Conservation (phyloP, 92 coral and sea anemone genomes). For the Actinostola sp. region DNA sequence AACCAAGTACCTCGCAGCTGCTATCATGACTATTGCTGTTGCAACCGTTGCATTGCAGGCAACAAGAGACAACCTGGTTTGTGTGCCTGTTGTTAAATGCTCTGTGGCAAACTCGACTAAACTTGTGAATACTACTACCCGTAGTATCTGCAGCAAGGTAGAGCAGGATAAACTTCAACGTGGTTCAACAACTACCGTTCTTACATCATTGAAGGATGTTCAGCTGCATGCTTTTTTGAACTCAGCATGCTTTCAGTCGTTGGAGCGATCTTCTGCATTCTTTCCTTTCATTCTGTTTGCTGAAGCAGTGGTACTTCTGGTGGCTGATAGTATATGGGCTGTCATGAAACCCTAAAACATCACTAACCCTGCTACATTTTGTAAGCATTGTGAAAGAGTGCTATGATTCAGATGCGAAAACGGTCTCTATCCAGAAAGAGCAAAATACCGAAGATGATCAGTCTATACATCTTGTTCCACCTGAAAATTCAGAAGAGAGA, state of each 20-base stretch:
- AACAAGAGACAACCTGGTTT: slow-evolving; percentile 30
- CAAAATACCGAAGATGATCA: background rate
- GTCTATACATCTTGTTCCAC: no score
- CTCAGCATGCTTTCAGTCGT: slow-evolving; percentile 31
- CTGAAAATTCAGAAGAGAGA: background rate
- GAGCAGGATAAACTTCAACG: slow-evolving; percentile 1
- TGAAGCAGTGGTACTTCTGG: slow-evolving; percentile 40
- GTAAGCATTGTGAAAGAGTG: slow-evolving; percentile 37
- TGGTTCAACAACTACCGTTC: slow-evolving; percentile 3
- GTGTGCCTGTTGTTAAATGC: slow-evolving; percentile 45
- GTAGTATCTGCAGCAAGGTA: slow-evolving; percentile 16
- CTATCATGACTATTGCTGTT: slow-evolving; percentile 2
- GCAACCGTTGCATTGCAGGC: slow-evolving; percentile 19
- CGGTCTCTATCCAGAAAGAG: slow-evolving; percentile 18
- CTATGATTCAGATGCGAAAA: slow-evolving; percentile 29
- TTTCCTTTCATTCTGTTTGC: slow-evolving; percentile 35
- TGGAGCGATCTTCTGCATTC: slow-evolving; percentile 35
- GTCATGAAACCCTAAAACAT: slow-evolving; percentile 47
- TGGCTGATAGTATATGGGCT: slow-evolving; percentile 53
- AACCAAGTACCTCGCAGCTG: slow-evolving; percentile 24
- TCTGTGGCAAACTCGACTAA: background rate
- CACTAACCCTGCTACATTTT: slow-evolving; percentile 31
- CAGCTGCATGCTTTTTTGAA: slow-evolving; percentile 34
- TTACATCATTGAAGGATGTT: slow-evolving; percentile 23
- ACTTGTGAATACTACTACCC: background rate